These are phyloP conservation scores for Nebria ingens DNA, from an alignment of 1,140 invertebrate species.

Conservation along the genomic window DNA sequence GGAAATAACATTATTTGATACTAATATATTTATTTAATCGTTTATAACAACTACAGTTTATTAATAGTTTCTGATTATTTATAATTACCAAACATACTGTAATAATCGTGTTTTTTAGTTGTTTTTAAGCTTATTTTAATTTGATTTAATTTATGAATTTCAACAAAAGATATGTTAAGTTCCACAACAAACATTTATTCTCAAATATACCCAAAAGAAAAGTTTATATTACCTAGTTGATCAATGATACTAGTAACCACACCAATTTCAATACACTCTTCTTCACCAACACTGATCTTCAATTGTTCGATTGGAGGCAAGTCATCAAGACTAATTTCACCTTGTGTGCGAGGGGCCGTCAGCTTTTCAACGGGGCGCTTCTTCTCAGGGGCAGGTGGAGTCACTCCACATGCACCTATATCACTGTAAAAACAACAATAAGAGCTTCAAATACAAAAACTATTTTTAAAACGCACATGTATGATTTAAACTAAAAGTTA, in stretches of 20 bases:
- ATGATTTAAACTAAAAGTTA: no score
- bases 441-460: neutral
- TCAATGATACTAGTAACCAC: conserved; percentile 53
- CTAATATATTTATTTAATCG: no score
- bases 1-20: no score
- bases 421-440: neutral
- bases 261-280: conserved; percentile 64
- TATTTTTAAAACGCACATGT: no score
- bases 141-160: neutral
- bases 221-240: conserved; percentile 46
- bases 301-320: conserved; percentile 77
- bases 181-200: neutral
- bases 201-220: conserved; percentile 5
- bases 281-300: conserved; percentile 63
- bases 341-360: neutral
- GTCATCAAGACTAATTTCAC: conserved; percentile 43
- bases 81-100: conserved; percentile 1
- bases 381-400: neutral
- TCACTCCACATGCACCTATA: neutral
- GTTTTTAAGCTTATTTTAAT: neutral
- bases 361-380: neutral
- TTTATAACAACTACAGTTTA: no score
- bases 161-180: neutral
- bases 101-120: neutral
- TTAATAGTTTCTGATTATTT: no score